These are phyloP conservation scores for Sylvilagus floridanus DNA, from an alignment of 2,797 vertebrate genomes.

Conservation along the genomic window DNA sequence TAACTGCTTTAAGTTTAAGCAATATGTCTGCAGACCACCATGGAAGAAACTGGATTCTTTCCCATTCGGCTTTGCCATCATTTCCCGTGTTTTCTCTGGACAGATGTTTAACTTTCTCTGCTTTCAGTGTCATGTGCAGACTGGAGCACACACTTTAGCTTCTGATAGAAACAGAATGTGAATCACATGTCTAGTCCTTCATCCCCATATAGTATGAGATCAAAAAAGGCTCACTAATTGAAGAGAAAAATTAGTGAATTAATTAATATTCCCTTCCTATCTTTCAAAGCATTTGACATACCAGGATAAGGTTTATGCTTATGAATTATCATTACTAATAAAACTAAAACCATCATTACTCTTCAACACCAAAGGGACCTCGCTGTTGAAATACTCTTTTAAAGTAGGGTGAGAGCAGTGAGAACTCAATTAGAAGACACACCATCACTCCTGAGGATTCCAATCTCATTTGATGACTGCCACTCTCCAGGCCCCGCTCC, in stretches of 20 bases:
- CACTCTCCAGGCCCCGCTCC: rapidly evolving
- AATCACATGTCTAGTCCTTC: too few species aligned
- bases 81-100: neutral
- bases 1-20: neutral
- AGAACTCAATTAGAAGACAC: slow-evolving; percentile 2
- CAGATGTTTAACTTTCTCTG: neutral
- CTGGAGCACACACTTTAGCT: neutral
- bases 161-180: neutral
- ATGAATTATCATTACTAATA: slow-evolving; percentile 57
- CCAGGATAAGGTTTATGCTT: slow-evolving; percentile 38
- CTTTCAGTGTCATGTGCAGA: neutral
- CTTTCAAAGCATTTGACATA: slow-evolving; percentile 62
- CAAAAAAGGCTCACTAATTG: neutral
- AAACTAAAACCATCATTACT: slow-evolving; percentile 53
- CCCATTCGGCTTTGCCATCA: neutral
- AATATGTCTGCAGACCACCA: too few species aligned
- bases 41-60: neutral
- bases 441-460: neutral
- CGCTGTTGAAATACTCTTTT: neutral
- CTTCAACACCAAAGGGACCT: slow-evolving; percentile 5
- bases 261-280: slow-evolving; percentile 42
- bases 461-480: too few species aligned
- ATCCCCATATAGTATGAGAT: neutral
- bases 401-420: neutral
- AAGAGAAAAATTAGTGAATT: slow-evolving; percentile 6